Percentiles rank a stretch among this genome's conserved stretches.
phyloP scores from a whole-genome alignment of 2,888 invertebrate species.

The Chrysotoxum bicinctum region DNA sequence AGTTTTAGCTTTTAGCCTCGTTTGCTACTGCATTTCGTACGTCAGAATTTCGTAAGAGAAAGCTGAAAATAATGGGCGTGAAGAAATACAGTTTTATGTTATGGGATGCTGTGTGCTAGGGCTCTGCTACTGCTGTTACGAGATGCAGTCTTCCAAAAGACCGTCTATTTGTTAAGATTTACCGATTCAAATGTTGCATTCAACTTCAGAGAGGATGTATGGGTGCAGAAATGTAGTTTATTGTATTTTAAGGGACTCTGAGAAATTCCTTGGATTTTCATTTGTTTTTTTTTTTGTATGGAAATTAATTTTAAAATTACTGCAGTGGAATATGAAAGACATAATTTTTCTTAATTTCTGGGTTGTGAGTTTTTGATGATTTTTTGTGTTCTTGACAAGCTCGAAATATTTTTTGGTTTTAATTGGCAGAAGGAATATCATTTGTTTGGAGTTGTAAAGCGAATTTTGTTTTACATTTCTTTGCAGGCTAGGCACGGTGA shows the following conservation, averaged over 20 bases:
- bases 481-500: background rate
- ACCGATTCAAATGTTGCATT: slow-evolving; percentile 52
- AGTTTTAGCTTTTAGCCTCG: slow-evolving; percentile 41
- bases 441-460: background rate
- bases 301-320: slow-evolving; percentile 5
- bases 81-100: slow-evolving; percentile 48
- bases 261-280: slow-evolving; percentile 1
- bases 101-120: background rate
- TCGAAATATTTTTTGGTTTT: background rate
- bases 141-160: slow-evolving; percentile 28
- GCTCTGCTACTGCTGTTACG: background rate
- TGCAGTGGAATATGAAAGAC: background rate
- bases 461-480: background rate
- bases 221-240: slow-evolving; percentile 48
- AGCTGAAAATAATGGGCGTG: slow-evolving; percentile 59
- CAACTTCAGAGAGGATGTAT: slow-evolving; percentile 33
- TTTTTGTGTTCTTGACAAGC: background rate
- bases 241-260: slow-evolving; percentile 33
- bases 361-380: background rate
- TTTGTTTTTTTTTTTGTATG: background rate
- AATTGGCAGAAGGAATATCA: background rate
- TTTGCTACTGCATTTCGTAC: background rate
- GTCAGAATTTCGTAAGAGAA: slow-evolving; percentile 16
- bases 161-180: slow-evolving; percentile 64
- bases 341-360: slow-evolving; percentile 27